Evolutionary conservation across 2,113 vertebrate genomes (phyloP).

Genomic region (Bolborhynchus lineola): DNA sequence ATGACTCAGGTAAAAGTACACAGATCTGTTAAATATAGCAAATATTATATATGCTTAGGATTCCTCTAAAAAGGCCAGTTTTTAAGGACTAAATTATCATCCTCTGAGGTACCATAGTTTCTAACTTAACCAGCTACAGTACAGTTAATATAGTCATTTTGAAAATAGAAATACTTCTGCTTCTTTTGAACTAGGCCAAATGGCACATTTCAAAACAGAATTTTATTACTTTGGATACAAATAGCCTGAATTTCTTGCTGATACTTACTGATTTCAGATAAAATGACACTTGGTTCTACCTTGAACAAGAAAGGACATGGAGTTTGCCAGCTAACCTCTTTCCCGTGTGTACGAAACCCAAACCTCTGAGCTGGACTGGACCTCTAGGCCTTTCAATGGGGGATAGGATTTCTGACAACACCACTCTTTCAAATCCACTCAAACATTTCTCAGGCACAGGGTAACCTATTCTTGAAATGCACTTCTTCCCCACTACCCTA

Average conservation of each 20-base stretch:
- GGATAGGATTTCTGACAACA: not conserved
- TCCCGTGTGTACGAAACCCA: not conserved
- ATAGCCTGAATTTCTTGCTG: not conserved
- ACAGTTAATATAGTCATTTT: not conserved
- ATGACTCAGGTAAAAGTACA: constrained; percentile 12
- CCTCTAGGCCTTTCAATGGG: not conserved
- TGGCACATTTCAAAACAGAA: not conserved
- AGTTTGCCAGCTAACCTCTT: not conserved
- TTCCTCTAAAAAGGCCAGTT: not conserved
- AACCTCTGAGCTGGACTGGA: not conserved
- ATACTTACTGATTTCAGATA: not conserved
- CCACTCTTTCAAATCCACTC: not conserved
- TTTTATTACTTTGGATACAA: not conserved
- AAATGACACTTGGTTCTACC: not conserved
- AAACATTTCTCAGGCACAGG: not conserved
- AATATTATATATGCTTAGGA: not conserved
- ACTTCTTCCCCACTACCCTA: not conserved
- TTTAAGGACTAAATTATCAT: not conserved
- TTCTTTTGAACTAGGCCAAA: not conserved
- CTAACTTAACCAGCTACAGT: not conserved
- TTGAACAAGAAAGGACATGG: not conserved
- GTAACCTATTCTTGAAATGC: not conserved
- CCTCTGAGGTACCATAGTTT: not conserved
- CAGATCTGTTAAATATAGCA: not conserved
- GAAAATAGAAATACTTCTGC: not conserved